phyloP scores from a whole-genome alignment of 2,113 vertebrate species.

The Myrmecophaga tridactyla region DNA sequence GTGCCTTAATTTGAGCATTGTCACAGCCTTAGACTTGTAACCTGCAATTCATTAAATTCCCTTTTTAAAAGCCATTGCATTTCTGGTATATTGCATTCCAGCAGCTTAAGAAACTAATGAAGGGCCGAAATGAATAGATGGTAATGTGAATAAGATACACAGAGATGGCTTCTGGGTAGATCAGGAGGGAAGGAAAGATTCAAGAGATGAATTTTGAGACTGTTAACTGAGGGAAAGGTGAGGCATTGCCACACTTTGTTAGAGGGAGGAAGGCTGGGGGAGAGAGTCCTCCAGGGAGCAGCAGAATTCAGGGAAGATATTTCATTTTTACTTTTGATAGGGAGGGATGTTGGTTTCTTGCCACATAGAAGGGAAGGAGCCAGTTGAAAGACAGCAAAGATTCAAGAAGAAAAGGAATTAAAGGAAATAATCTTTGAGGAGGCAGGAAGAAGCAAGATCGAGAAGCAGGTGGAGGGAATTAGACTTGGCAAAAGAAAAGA shows the following conservation, averaged over 20 bases:
- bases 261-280: too few species aligned
- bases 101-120: too few species aligned
- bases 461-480: not conserved
- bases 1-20: too few species aligned
- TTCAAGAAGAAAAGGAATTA: not conserved
- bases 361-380: not conserved
- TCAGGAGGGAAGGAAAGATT: not conserved
- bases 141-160: not conserved
- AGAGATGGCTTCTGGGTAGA: not conserved
- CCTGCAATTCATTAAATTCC: too few species aligned
- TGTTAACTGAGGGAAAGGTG: not conserved
- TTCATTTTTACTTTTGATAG: not conserved
- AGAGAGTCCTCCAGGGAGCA: not conserved
- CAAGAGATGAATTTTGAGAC: not conserved
- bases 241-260: not conserved
- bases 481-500: not conserved
- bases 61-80: too few species aligned
- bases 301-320: not conserved
- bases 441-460: not conserved
- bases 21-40: too few species aligned
- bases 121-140: not conserved
- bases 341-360: not conserved
- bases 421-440: not conserved
- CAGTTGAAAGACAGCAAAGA: not conserved
- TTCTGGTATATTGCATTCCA: too few species aligned